Percentiles rank a stretch among this genome's conserved stretches.
phyloP scores from a whole-genome alignment of 2,888 invertebrate species.

The Drosophila pseudotalamancana region DNA sequence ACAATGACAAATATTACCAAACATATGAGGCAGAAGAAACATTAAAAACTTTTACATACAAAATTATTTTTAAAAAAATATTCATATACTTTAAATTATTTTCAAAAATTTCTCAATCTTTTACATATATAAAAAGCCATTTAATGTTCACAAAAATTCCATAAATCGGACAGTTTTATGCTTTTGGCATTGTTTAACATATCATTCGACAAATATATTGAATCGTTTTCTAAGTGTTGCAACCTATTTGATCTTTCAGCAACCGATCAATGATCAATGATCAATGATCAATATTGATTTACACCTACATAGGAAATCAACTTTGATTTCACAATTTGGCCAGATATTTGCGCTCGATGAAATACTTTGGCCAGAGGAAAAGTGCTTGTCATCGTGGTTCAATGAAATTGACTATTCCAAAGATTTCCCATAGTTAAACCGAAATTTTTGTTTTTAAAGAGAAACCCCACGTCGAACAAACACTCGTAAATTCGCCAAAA shows the following conservation, averaged over 20 bases:
- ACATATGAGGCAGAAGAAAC: too few species aligned
- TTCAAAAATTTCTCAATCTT: background rate
- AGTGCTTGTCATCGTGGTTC: slow-evolving; percentile 57
- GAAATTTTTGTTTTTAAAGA: slow-evolving; percentile 47
- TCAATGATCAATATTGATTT: slow-evolving; percentile 19
- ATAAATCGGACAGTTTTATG: slow-evolving; percentile 22
- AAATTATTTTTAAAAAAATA: background rate
- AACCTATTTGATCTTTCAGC: slow-evolving; percentile 35
- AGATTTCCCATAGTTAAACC: slow-evolving; percentile 28
- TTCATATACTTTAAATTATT: background rate
- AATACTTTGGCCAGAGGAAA: slow-evolving; percentile 19
- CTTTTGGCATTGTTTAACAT: slow-evolving; percentile 27
- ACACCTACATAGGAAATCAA: slow-evolving; percentile 6
- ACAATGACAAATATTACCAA: too few species aligned
- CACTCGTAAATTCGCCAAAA: slow-evolving; percentile 47
- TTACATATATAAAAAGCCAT: background rate
- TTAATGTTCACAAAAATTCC: background rate
- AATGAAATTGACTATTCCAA: slow-evolving; percentile 44
- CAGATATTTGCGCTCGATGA: background rate
- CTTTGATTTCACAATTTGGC: slow-evolving; percentile 38
- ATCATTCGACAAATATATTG: slow-evolving; percentile 38
- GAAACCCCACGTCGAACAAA: slow-evolving; percentile 34
- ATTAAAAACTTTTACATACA: too few species aligned
- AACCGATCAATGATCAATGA: slow-evolving; percentile 5
- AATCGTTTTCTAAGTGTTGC: slow-evolving; percentile 20